A percentile compares a stretch with the other conserved stretches of the same genome.
Evolutionary conservation across 2,888 invertebrate species (phyloP).

Genomic region (Aphrophora alni): DNA sequence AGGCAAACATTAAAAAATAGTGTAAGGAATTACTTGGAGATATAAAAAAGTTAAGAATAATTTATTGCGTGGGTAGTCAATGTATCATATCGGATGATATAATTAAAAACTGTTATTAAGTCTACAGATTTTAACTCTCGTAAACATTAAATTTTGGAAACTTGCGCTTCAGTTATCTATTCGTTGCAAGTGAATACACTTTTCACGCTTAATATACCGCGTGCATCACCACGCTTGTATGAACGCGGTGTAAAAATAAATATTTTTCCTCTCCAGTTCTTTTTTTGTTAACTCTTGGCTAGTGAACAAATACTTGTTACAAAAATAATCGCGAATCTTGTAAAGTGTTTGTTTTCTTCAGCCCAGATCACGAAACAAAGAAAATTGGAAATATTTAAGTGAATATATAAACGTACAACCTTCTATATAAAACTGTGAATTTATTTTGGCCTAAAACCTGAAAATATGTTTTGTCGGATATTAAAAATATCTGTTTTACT

Average conservation of each 20-base stretch:
- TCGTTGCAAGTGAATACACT: neutral
- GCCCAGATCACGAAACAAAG: neutral
- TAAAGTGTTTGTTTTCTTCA: neutral
- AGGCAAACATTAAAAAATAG: no score
- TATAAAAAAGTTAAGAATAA: no score
- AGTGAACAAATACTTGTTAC: neutral
- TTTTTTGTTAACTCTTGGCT: neutral
- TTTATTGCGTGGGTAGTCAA: no score
- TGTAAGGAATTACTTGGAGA: no score
- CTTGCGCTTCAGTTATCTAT: neutral
- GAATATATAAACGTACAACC: no score
- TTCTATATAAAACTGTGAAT: no score
- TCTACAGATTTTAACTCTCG: no score
- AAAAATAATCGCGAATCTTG: neutral
- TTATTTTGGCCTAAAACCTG: no score
- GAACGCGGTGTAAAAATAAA: neutral
- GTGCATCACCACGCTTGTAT: neutral
- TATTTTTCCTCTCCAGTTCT: neutral
- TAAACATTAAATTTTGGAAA: neutral
- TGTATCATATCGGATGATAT: no score
- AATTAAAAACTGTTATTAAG: no score
- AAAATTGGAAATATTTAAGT: neutral
- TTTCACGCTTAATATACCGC: neutral
- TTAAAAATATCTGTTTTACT: no score
- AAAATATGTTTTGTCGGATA: no score